Base-by-base conservation (phyloP, 1,140 invertebrate species). In the Chymomyza costata region DNA sequence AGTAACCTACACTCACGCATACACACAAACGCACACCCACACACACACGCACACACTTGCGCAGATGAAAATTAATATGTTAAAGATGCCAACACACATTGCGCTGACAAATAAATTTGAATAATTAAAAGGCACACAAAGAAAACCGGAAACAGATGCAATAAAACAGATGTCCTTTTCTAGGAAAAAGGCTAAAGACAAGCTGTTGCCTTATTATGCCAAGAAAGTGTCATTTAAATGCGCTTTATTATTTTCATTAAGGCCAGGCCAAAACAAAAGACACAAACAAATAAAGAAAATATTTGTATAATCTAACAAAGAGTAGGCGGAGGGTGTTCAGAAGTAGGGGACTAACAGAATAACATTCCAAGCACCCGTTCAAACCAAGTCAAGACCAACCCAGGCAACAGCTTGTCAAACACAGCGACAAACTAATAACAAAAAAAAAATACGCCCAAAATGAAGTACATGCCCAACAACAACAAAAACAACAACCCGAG, bases 41-140 rank as follows among this genome's bases (percentile, higher is more conserved):
- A 35, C 15, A 41, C 31, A 7, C 17, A 25, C 46, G 47, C 50
- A 39, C 64, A 49, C 28, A 28, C 56, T 58, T 67, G n/a, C n/a
- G n/a, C n/a, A n/a, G n/a, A n/a, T n/a, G n/a, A n/a, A n/a, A n/a
- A n/a, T n/a, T 48, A 64, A 64, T 59, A 64, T 47, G 49, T 55
- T 55, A 65, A 51, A n/a, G 57, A 32, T 28, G 51, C 40, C 1
- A 69, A 63, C 62, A 55, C 21, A 47, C 45, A 54, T 47, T 59
- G 43, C 62, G 71, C 58, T 56, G 66, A 76, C 65, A 78, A 80
- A 80, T 80, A 78, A 78, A 78, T 80, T 80, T 78, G 58, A 78
- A 78, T 78, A 78, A 78, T 78, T 78, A 78, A 78, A 78, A 44
- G 73, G 47, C 62, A 53, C 52, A 55, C 60, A 57, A 28, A 47